Evolutionary conservation across 2,888 invertebrate genomes (phyloP).

Genomic region (Limnephilus rhombicus): DNA sequence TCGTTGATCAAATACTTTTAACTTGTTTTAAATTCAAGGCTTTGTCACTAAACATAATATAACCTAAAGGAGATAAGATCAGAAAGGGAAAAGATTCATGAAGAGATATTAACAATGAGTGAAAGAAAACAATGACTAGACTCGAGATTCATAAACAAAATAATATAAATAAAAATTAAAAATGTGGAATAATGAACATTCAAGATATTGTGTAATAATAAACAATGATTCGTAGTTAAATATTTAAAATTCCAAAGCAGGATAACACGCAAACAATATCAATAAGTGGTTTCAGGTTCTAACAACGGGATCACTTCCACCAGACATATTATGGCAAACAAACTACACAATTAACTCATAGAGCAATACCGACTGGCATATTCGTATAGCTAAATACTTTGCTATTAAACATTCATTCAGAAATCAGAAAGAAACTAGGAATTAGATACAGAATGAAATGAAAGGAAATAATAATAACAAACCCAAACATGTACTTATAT

Average conservation of each 20-base stretch:
- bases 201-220: constrained; percentile 31
- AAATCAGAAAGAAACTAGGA: neutral
- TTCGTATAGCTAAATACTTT: neutral
- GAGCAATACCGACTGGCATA: neutral
- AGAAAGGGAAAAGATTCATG: neutral
- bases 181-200: constrained; percentile 3
- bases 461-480: neutral
- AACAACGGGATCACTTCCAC: neutral
- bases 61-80: constrained; percentile 26
- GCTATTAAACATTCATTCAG: neutral
- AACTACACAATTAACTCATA: neutral
- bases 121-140: constrained; percentile 54
- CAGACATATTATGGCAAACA: neutral
- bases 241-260: constrained; percentile 32
- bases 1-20: too few relatives aligned
- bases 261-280: constrained; percentile 27
- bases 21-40: constrained; percentile 4
- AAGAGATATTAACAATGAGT: constrained; percentile 41
- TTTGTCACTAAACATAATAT: constrained; percentile 23
- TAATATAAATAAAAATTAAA: constrained; percentile 27
- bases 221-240: constrained; percentile 31
- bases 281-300: constrained; percentile 3
- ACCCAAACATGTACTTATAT: neutral
- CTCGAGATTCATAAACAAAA: constrained; percentile 52
- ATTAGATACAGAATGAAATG: neutral